Evolutionary conservation across 2,888 invertebrate genomes (phyloP).

Genomic region (Melieria crassipennis): DNA sequence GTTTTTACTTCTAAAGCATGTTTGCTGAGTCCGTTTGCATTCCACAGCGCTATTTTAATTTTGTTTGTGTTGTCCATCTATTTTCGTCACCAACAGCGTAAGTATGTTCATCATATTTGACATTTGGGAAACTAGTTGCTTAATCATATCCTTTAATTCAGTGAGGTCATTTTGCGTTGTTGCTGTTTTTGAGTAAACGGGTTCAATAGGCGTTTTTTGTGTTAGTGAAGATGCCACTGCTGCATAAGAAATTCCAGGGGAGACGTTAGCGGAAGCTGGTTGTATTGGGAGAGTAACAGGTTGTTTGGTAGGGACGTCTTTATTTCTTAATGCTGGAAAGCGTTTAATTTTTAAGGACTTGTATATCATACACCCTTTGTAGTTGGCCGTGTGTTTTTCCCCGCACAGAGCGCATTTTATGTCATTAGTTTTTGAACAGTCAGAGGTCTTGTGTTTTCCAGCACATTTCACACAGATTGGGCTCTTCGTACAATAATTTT

Average conservation of each 20-base stretch:
- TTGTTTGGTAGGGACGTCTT: neutral
- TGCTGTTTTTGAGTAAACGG: too few relatives aligned
- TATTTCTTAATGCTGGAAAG: neutral
- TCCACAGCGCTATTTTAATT: constrained; percentile 6
- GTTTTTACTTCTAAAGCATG: constrained; percentile 3
- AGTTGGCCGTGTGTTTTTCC: neutral
- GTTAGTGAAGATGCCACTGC: too few relatives aligned
- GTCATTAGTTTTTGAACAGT: too few relatives aligned
- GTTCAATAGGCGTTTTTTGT: too few relatives aligned
- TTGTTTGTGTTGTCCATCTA: neutral
- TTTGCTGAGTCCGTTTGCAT: constrained; percentile 9
- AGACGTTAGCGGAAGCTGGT: too few relatives aligned
- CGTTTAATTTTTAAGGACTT: neutral
- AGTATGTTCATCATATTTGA: neutral
- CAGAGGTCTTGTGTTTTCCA: too few relatives aligned
- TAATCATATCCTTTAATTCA: too few relatives aligned
- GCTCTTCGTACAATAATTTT: neutral
- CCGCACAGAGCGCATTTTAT: too few relatives aligned
- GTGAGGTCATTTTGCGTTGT: too few relatives aligned
- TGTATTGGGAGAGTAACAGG: too few relatives aligned
- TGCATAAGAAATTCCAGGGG: too few relatives aligned
- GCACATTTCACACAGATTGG: neutral
- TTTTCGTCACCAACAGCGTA: neutral
- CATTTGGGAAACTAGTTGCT: too few relatives aligned
- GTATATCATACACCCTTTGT: neutral